A percentile compares a stretch with the other conserved stretches of the same genome.
phyloP scores from a whole-genome alignment of 2,113 vertebrate genomes.

The Lagopus muta region DNA sequence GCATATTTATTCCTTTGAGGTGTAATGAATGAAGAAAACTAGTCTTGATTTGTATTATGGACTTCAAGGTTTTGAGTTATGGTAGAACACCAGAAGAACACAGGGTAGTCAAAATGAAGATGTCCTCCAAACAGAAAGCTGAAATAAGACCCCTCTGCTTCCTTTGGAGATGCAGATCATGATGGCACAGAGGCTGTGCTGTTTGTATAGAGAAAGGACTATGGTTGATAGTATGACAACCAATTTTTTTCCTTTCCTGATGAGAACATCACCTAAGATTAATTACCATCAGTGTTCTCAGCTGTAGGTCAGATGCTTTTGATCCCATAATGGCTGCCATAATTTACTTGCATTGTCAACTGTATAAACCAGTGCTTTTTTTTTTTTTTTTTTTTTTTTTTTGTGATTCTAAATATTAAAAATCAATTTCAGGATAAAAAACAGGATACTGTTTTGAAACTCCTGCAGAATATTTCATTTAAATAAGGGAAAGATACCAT shows the following conservation, averaged over 20 bases:
- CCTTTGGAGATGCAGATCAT: not conserved
- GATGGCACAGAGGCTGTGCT: not conserved
- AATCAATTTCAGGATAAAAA: not conserved
- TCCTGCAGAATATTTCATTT: not conserved
- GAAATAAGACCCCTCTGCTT: conserved; percentile 7
- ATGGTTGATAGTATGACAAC: not conserved
- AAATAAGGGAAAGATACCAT: not conserved
- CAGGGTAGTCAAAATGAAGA: not conserved
- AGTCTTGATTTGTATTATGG: not conserved
- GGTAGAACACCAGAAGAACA: not conserved
- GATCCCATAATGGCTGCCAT: conserved; percentile 47
- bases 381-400: not conserved
- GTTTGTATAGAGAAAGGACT: not conserved
- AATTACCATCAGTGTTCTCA: not conserved
- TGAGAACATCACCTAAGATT: conserved; percentile 20
- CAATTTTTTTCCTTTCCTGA: conserved; percentile 11
- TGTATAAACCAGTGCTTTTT: not conserved
- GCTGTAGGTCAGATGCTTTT: conserved; percentile 12
- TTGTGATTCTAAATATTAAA: not conserved
- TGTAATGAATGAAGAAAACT: not conserved
- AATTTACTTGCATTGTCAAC: conserved; percentile 33
- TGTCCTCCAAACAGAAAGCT: not conserved
- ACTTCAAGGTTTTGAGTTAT: not conserved
- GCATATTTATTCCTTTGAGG: not conserved
- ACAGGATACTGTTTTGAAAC: not conserved